Percentiles rank a stretch among this genome's conserved stretches.
phyloP scores from a whole-genome alignment of 2,888 invertebrate species.

The Tortricodes alternella region DNA sequence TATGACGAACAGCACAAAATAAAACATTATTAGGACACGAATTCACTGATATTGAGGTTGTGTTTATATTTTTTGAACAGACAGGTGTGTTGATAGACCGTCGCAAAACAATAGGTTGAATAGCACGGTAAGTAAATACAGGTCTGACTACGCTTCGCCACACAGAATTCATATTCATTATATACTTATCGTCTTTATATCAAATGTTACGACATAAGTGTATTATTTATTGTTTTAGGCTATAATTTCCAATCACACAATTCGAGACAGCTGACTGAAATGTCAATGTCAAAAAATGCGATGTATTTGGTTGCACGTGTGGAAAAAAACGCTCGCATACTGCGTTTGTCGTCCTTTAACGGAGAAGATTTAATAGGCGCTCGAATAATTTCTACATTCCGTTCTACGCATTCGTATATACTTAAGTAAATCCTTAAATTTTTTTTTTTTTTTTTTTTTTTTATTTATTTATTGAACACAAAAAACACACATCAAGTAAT shows the following conservation, averaged over 20 bases:
- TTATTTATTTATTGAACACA: no score
- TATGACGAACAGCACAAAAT: constrained; percentile 48
- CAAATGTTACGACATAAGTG: neutral
- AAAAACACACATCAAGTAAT: no score
- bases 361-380: neutral
- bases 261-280: neutral
- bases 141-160: constrained; percentile 42
- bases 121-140: constrained; percentile 28
- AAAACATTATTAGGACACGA: constrained; percentile 34
- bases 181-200: neutral
- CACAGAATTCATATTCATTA: constrained; percentile 42
- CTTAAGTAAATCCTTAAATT: neutral
- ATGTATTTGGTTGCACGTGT: neutral
- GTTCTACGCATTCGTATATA: neutral
- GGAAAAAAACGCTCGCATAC: neutral
- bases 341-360: neutral
- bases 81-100: constrained; percentile 39
- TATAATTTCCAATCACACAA: neutral
- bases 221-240: neutral
- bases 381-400: neutral
- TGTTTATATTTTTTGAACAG: constrained; percentile 47
- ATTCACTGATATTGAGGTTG: constrained; percentile 45
- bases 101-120: constrained; percentile 35
- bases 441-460: no score
- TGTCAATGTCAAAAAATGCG: neutral